Conservation (phyloP, 2,888 invertebrate species). For the Plagodis dolabraria region DNA sequence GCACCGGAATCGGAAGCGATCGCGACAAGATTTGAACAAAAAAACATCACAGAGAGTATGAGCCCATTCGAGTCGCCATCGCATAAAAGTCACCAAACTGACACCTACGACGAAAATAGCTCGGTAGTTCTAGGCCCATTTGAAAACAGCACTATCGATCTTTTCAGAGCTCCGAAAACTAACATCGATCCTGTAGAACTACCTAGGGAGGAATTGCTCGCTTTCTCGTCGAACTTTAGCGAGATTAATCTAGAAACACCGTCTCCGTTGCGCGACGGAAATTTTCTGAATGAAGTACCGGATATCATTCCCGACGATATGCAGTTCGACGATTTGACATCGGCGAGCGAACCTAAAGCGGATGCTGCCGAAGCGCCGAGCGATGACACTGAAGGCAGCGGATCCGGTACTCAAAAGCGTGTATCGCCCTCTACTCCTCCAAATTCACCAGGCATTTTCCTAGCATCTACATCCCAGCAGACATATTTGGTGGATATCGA, state of each 20-base stretch:
- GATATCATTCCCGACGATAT: conserved; percentile 68
- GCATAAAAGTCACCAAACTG: conserved; percentile 70
- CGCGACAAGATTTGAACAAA: conserved; percentile 63
- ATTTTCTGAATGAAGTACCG: conserved; percentile 78
- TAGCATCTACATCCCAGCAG: conserved; percentile 69
- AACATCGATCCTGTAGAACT: conserved; percentile 64
- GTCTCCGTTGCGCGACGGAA: conserved; percentile 73
- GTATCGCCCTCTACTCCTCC: conserved; percentile 75
- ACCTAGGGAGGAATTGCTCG: conserved; percentile 77
- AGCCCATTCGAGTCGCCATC: conserved; percentile 79
- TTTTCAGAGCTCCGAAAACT: conserved; percentile 79
- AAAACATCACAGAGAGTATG: conserved; percentile 59
- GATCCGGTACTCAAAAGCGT: conserved; percentile 64
- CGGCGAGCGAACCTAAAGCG: conserved; percentile 57
- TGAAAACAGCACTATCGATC: conserved; percentile 82
- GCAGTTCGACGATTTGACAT: conserved; percentile 63
- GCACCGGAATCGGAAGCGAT: conserved; percentile 52
- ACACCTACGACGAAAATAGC: conserved; percentile 78
- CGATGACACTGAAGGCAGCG: conserved; percentile 58
- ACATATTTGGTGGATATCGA: conserved; percentile 73
- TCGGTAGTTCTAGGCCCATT: conserved; percentile 85
- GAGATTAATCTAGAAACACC: conserved; percentile 79
- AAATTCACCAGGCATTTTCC: conserved; percentile 73
- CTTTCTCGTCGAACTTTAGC: conserved; percentile 83
- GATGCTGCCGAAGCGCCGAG: conserved; percentile 37